Conservation (phyloP, 1,140 invertebrate genomes). For the Aleiodes sp. region DNA sequence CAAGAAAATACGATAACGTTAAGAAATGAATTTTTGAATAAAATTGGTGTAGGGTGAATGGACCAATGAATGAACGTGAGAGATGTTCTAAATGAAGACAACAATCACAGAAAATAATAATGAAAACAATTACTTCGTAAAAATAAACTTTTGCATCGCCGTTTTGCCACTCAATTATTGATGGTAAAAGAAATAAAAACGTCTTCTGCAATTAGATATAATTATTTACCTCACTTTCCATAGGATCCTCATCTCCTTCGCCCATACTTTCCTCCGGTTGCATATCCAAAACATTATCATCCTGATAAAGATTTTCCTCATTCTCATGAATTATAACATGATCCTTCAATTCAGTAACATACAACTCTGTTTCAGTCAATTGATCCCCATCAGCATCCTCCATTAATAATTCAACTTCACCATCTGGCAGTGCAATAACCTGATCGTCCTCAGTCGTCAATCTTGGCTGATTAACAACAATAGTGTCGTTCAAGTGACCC, state of each 20-base stretch:
- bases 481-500: slow-evolving; percentile 79
- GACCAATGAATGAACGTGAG: too few species aligned
- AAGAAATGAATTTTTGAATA: too few species aligned
- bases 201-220: too few species aligned
- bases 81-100: too few species aligned
- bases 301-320: slow-evolving; percentile 57
- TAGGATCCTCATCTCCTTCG: slow-evolving; percentile 66
- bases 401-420: slow-evolving; percentile 60
- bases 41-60: too few species aligned
- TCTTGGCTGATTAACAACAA: slow-evolving; percentile 81
- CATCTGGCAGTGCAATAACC: slow-evolving; percentile 59
- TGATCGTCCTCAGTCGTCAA: slow-evolving; percentile 71
- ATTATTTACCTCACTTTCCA: slow-evolving; percentile 66
- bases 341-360: slow-evolving; percentile 68
- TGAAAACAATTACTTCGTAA: too few species aligned
- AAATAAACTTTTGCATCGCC: too few species aligned
- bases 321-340: slow-evolving; percentile 67
- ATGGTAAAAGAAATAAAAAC: too few species aligned
- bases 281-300: slow-evolving; percentile 57
- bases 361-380: slow-evolving; percentile 64
- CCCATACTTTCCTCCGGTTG: slow-evolving; percentile 47
- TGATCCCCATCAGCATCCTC: slow-evolving; percentile 48
- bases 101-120: too few species aligned
- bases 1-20: slow-evolving; percentile 20
- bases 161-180: too few species aligned